Conservation (phyloP, 2,888 invertebrate species). For the Coelogynopora nodosa region DNA sequence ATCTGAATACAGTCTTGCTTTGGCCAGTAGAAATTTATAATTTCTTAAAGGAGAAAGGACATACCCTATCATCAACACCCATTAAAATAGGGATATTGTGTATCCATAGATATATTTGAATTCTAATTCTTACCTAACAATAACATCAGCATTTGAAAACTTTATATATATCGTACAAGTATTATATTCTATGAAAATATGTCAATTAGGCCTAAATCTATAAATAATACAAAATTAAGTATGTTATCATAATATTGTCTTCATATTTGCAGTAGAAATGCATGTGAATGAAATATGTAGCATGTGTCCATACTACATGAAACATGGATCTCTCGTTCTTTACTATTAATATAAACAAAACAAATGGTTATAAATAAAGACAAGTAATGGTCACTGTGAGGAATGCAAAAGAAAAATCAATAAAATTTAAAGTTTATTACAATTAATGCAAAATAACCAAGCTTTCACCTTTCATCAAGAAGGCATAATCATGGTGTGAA, state of each 20-base stretch:
- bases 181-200: conserved; percentile 10
- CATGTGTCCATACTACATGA: not conserved
- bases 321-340: conserved; percentile 23
- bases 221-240: conserved; percentile 31
- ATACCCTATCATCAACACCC: conserved; percentile 10
- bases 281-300: no score
- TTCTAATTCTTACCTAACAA: conserved; percentile 18
- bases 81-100: no score
- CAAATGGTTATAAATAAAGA: no score
- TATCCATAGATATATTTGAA: conserved; percentile 4
- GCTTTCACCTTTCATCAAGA: no score
- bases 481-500: no score
- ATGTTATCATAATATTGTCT: conserved; percentile 20
- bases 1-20: conserved; percentile 18
- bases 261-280: conserved; percentile 23
- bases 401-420: no score
- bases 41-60: conserved; percentile 29
- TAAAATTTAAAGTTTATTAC: no score
- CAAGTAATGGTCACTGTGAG: no score
- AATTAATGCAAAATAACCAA: no score
- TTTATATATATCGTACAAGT: not conserved
- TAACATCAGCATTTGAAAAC: not conserved
- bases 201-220: conserved; percentile 3
- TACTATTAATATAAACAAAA: not conserved
- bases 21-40: conserved; percentile 15